A percentile compares a stretch with the other conserved stretches of the same genome.
Conservation (phyloP, 2,113 vertebrate species). For the Stictonetta naevosa region DNA sequence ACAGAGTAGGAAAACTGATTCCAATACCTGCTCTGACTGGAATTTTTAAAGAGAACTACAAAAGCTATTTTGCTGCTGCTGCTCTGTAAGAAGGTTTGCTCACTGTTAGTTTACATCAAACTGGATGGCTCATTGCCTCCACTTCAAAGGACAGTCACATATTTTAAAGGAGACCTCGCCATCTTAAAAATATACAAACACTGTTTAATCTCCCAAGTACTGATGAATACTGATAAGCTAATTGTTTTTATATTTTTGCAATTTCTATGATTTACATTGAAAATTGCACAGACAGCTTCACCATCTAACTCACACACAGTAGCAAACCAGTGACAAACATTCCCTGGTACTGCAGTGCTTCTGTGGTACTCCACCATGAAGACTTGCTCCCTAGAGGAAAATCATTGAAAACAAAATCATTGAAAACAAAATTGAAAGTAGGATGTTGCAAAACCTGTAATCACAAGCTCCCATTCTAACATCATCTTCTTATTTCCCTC, state of each 20-base stretch:
- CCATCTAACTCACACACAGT: not conserved
- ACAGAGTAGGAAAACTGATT: not conserved
- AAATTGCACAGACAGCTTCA: not conserved
- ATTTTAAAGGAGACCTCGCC: not conserved
- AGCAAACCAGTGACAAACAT: not conserved
- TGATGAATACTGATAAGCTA: not conserved
- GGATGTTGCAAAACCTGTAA: not conserved
- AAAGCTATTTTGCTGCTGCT: not conserved
- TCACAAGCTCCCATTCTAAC: not conserved
- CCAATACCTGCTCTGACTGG: not conserved
- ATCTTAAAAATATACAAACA: not conserved
- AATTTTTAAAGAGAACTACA: not conserved
- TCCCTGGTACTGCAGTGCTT: not conserved
- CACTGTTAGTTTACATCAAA: not conserved
- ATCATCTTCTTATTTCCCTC: not conserved
- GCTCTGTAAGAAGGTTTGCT: not conserved
- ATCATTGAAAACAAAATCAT: not conserved
- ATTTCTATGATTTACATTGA: not conserved
- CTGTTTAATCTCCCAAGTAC: not conserved
- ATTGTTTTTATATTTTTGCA: not conserved
- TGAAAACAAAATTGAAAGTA: not conserved
- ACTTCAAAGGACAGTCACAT: not conserved
- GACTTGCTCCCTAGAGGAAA: not conserved
- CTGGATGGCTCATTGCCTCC: not conserved
- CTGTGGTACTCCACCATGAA: not conserved